Evolutionary conservation across 2,797 vertebrate genomes (phyloP).

Genomic region (Pangasius macronema): DNA sequence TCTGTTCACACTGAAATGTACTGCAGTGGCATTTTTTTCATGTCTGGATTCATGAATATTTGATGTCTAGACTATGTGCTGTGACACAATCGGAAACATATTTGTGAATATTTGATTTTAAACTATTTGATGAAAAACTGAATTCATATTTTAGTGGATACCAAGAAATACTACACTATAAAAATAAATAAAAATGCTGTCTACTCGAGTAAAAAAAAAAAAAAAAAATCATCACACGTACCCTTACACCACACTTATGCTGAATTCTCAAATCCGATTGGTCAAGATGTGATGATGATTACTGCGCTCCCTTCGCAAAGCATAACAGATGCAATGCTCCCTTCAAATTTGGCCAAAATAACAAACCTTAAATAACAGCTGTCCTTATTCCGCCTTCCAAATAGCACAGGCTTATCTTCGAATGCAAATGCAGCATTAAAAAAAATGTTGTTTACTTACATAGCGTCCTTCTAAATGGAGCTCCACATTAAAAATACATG

Average conservation of each 20-base stretch:
- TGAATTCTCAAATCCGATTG: not conserved
- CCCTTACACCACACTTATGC: not conserved
- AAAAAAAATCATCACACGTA: not conserved
- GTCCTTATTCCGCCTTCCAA: not conserved
- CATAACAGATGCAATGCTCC: not conserved
- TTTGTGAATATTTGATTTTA: not conserved
- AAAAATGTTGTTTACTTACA: not conserved
- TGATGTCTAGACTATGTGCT: not conserved
- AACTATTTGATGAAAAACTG: not conserved
- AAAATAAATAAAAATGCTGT: not conserved
- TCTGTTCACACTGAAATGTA: not conserved
- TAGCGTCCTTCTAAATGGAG: not conserved
- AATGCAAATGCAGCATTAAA: not conserved
- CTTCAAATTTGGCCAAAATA: not conserved
- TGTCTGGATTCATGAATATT: not conserved
- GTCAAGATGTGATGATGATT: conserved; percentile 8
- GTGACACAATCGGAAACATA: not conserved
- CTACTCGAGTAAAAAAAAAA: not conserved
- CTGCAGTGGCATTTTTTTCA: not conserved
- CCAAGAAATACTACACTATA: not conserved
- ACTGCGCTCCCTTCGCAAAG: not conserved
- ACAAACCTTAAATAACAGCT: not conserved
- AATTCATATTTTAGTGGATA: not conserved
- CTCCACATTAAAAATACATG: not conserved
- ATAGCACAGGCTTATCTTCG: not conserved